Percentiles rank a stretch among this genome's conserved stretches.
These are phyloP conservation scores for Lacanobia oleracea DNA, from an alignment of 2,888 invertebrate species.

Conservation along the genomic window DNA sequence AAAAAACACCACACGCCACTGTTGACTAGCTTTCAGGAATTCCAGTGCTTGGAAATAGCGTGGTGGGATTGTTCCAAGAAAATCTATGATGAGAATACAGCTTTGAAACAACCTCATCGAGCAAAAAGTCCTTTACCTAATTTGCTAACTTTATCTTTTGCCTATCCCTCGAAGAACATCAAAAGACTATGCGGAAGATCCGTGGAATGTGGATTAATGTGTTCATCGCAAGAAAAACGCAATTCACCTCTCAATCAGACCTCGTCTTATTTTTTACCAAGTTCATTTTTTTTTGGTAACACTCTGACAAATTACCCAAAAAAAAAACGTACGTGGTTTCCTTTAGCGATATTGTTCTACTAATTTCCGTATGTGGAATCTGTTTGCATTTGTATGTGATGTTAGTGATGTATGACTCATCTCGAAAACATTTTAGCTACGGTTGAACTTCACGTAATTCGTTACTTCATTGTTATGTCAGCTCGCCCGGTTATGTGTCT, in stretches of 20 bases:
- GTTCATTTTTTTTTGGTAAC: conserved; percentile 30
- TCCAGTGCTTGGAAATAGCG: too few relatives aligned
- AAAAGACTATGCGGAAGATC: conserved; percentile 21
- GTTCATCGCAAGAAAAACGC: conserved; percentile 27
- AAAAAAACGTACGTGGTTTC: conserved; percentile 31
- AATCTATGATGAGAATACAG: too few relatives aligned
- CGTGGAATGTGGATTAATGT: background rate
- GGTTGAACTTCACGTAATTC: conserved; percentile 51
- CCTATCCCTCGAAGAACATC: background rate
- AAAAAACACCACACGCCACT: too few relatives aligned
- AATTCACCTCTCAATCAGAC: conserved; percentile 30
- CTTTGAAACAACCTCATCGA: background rate
- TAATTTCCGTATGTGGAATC: conserved; percentile 54
- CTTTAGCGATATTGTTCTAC: conserved; percentile 35
- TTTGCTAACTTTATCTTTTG: background rate
- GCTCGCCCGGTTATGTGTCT: conserved; percentile 27
- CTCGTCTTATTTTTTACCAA: conserved; percentile 42
- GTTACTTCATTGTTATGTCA: conserved; percentile 58
- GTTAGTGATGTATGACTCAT: conserved; percentile 47
- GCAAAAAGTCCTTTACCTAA: background rate
- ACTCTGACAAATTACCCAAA: conserved; percentile 49
- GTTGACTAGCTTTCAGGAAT: too few relatives aligned
- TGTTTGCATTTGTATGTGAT: conserved; percentile 25
- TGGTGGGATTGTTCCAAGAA: too few relatives aligned
- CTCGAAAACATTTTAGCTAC: conserved; percentile 45